Percentiles rank a stretch among this genome's conserved stretches.
Conservation (phyloP, 2,888 invertebrate species). For the Meghimatium bilineatum region DNA sequence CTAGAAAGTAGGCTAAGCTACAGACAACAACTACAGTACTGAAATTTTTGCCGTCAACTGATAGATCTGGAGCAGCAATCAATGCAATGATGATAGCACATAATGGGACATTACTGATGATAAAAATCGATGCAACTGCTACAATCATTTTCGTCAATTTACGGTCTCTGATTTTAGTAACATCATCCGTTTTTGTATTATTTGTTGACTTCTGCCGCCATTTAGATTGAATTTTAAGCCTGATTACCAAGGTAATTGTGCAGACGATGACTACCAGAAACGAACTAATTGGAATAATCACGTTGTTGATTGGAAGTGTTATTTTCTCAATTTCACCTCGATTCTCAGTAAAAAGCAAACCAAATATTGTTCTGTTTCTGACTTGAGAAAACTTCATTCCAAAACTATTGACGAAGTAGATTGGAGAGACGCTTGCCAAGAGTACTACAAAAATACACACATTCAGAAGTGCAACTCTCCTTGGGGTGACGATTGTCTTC, state of each 20-base stretch:
- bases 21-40: not conserved
- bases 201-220: not conserved
- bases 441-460: not conserved
- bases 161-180: not conserved
- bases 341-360: not conserved
- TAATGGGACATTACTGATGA: not conserved
- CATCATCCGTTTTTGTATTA: not conserved
- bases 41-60: not conserved
- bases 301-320: not conserved
- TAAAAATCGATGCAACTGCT: slow-evolving; percentile 1
- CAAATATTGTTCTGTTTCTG: slow-evolving; percentile 14
- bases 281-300: not conserved
- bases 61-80: slow-evolving; percentile 5
- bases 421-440: not conserved
- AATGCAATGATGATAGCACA: slow-evolving; percentile 3
- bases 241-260: not conserved
- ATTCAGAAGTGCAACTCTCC: not conserved
- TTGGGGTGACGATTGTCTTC: slow-evolving; percentile 13
- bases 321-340: not conserved
- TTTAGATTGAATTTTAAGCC: not conserved
- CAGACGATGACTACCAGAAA: slow-evolving; percentile 12
- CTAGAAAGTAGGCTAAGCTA: not conserved
- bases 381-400: not conserved
- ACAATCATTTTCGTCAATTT: slow-evolving; percentile 18
- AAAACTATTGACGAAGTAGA: not conserved